A percentile compares a stretch with the other conserved stretches of the same genome.
phyloP scores from a whole-genome alignment of 2,797 vertebrate species.

The Scyliorhinus canicula region DNA sequence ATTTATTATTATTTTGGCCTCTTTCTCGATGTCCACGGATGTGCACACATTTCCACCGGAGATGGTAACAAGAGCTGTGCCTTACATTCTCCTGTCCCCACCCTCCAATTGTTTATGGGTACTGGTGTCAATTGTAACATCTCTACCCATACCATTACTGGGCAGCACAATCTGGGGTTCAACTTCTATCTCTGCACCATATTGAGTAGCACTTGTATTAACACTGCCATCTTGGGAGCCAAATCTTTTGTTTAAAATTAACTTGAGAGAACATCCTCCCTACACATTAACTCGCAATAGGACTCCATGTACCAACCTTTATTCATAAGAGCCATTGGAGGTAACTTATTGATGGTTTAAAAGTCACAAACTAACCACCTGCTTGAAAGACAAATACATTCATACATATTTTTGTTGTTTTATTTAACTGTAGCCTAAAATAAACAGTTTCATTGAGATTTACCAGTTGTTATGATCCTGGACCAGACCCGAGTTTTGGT shows the following conservation, averaged over 20 bases:
- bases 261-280: background rate
- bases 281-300: background rate
- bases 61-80: background rate
- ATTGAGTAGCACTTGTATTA: background rate
- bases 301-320: background rate
- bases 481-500: too few relatives aligned
- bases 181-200: background rate
- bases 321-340: background rate
- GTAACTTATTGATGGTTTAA: background rate
- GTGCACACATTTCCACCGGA: background rate
- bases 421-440: background rate
- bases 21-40: background rate
- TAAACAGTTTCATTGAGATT: background rate
- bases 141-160: background rate
- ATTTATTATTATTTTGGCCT: background rate
- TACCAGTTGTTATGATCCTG: background rate
- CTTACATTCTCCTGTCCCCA: background rate
- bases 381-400: background rate
- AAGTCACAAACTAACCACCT: background rate
- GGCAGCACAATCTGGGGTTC: background rate
- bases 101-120: background rate
- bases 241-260: background rate
- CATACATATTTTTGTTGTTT: background rate
- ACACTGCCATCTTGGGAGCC: background rate
- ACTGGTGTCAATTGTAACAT: background rate